A percentile compares a stretch with the other conserved stretches of the same genome.
Conservation (phyloP, 2,888 invertebrate genomes). For the Shargacucullia verbasci region DNA sequence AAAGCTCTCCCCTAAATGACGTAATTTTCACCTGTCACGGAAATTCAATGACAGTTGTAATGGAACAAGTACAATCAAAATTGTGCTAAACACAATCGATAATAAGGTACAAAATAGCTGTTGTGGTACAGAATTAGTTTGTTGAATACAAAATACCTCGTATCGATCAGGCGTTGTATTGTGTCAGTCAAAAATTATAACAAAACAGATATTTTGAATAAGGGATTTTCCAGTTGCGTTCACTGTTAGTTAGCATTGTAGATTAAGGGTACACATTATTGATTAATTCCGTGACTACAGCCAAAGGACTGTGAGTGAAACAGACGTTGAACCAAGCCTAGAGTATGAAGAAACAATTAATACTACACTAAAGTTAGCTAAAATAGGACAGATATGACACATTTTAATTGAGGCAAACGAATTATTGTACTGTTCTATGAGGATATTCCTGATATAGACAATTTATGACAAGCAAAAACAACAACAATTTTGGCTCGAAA, state of each 20-base stretch:
- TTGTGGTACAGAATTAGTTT: slow-evolving; percentile 2
- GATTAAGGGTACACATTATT: slow-evolving; percentile 23
- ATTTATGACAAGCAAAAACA: slow-evolving; percentile 8
- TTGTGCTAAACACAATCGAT: slow-evolving; percentile 14
- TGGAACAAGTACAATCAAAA: slow-evolving; percentile 16
- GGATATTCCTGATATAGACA: slow-evolving; percentile 3
- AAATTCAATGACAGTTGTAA: slow-evolving; percentile 29
- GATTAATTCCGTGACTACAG: slow-evolving; percentile 25
- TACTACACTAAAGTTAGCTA: slow-evolving; percentile 30
- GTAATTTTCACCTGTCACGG: slow-evolving; percentile 44
- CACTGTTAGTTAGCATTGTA: not conserved
- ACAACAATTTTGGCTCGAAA: slow-evolving; percentile 9
- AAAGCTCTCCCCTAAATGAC: slow-evolving; percentile 12
- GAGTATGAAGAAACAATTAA: slow-evolving; percentile 34
- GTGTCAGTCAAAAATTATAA: not conserved
- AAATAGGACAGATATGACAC: slow-evolving; percentile 48
- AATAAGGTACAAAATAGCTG: slow-evolving; percentile 37
- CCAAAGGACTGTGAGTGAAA: slow-evolving; percentile 19
- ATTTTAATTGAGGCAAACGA: slow-evolving; percentile 38
- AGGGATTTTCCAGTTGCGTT: slow-evolving; percentile 3
- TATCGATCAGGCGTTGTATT: slow-evolving; percentile 33
- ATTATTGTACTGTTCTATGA: slow-evolving; percentile 1
- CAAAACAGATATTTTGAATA: slow-evolving; percentile 5
- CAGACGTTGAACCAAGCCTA: slow-evolving; percentile 27
- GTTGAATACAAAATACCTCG: slow-evolving; percentile 1